These are phyloP conservation scores for Diceros bicornis DNA, from an alignment of 2,797 vertebrate species.

Conservation along the genomic window DNA sequence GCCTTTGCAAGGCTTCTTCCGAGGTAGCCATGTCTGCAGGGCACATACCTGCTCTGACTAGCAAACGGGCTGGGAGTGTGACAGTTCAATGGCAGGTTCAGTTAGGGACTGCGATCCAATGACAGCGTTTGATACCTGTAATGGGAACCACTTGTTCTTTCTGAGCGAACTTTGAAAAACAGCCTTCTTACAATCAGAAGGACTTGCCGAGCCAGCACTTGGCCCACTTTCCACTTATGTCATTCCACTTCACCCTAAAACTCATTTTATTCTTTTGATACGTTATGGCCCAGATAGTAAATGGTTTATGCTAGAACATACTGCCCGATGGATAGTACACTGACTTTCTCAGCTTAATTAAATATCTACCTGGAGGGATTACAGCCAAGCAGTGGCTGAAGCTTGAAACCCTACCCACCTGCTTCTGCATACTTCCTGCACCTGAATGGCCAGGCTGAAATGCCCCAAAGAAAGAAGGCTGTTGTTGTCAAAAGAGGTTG, in stretches of 20 bases:
- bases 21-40: background rate
- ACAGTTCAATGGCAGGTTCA: background rate
- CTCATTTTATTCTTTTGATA: conserved; percentile 76
- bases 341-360: conserved; percentile 87
- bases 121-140: conserved; percentile 76
- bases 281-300: conserved; percentile 75
- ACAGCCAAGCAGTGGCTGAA: conserved; percentile 64
- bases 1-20: background rate
- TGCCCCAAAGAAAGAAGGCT: conserved; percentile 77
- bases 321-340: conserved; percentile 79
- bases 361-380: conserved; percentile 84
- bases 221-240: conserved; percentile 71
- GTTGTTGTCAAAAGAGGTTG: conserved; percentile 67
- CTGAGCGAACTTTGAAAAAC: conserved; percentile 76
- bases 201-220: conserved; percentile 82
- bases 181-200: conserved; percentile 68
- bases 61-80: background rate
- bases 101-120: background rate
- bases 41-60: background rate
- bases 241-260: conserved; percentile 72
- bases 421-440: conserved; percentile 71
- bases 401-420: conserved; percentile 79
- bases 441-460: conserved; percentile 76
- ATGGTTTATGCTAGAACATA: conserved; percentile 66
- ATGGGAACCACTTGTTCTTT: conserved; percentile 43